Evolutionary conservation across 2,113 vertebrate species (phyloP).

Genomic region (Hydrolagus affinis): DNA sequence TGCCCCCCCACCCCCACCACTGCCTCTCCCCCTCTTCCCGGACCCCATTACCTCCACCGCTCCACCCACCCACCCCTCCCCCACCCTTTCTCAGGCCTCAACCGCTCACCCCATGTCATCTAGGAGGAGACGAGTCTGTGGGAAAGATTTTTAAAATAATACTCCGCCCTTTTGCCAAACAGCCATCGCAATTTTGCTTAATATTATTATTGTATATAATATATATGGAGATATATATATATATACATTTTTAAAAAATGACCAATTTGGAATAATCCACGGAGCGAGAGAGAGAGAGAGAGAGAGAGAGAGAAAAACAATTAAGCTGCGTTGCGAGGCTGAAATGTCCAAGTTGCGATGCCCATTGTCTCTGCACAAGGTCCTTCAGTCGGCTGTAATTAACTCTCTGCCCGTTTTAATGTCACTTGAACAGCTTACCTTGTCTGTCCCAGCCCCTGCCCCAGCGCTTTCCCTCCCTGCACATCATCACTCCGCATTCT

Average conservation of each 20-base stretch:
- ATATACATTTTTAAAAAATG: too few relatives aligned
- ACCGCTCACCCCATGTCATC: slow-evolving; percentile 21
- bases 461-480: slow-evolving; percentile 15
- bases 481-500: slow-evolving; percentile 30
- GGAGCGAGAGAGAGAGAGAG: too few relatives aligned
- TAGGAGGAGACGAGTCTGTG: slow-evolving; percentile 21
- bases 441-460: slow-evolving; percentile 20
- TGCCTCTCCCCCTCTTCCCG: not conserved
- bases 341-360: slow-evolving; percentile 2
- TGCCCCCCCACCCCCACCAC: not conserved
- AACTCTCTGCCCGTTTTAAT: slow-evolving; percentile 24
- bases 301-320: too few relatives aligned
- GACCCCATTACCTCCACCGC: not conserved
- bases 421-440: slow-evolving; percentile 23
- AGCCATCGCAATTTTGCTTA: not conserved
- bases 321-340: not conserved
- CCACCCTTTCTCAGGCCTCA: not conserved
- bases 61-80: not conserved
- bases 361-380: slow-evolving; percentile 3
- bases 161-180: not conserved
- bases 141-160: too few relatives aligned
- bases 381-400: slow-evolving; percentile 18
- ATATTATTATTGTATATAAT: too few relatives aligned
- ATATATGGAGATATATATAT: too few relatives aligned
- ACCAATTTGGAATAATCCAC: slow-evolving; percentile 18